Evolutionary conservation across 35 echinoderm and acorn worm genomes (phyloP).

Genomic region (Lytechinus variegatus): DNA sequence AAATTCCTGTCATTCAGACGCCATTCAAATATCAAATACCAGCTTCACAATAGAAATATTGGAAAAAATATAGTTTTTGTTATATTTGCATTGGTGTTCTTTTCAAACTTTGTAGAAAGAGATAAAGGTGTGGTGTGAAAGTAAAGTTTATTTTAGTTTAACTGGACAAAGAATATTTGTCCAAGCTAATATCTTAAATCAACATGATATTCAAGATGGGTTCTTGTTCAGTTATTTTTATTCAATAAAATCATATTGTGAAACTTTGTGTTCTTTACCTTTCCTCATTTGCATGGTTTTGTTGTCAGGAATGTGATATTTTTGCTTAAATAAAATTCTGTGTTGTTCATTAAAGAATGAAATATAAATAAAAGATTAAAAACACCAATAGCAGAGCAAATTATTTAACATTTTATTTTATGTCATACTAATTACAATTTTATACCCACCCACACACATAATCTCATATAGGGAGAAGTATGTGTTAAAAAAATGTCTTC

Average conservation of each 20-base stretch:
- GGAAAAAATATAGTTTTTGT: background rate
- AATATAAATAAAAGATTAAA: background rate
- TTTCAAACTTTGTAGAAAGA: background rate
- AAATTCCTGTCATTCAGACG: conserved; percentile 30
- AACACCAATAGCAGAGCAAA: background rate
- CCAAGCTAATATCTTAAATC: background rate
- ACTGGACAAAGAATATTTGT: background rate
- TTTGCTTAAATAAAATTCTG: background rate
- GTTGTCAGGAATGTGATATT: background rate
- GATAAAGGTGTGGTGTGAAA: conserved; percentile 10
- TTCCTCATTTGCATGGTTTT: background rate
- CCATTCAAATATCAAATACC: conserved; percentile 26
- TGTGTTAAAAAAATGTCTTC: background rate
- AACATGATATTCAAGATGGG: background rate
- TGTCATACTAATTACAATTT: background rate
- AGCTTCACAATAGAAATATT: background rate
- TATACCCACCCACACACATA: background rate
- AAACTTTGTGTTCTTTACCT: background rate
- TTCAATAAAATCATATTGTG: background rate
- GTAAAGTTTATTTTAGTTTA: conserved; percentile 15
- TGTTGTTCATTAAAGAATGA: background rate
- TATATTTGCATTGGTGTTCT: background rate
- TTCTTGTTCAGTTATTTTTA: background rate
- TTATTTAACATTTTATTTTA: background rate
- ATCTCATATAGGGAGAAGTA: background rate